Conservation (phyloP, 1,140 invertebrate genomes). For the Pogonomyrmex barbatus region DNA sequence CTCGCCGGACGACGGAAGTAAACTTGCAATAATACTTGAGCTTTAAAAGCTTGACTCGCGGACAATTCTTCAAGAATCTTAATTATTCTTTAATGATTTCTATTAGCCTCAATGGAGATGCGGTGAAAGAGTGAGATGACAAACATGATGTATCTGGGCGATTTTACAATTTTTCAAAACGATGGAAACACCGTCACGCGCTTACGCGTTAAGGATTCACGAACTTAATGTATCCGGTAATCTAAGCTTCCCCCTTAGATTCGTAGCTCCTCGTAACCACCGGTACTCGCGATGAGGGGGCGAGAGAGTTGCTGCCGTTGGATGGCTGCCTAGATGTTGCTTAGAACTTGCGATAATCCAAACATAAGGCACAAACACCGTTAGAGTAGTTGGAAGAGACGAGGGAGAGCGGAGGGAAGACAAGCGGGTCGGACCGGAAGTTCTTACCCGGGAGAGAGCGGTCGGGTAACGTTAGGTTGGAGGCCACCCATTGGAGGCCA, state of each 20-base stretch:
- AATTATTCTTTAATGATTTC: constrained; percentile 1
- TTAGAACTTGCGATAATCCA: constrained; percentile 77
- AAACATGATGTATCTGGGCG: too few species aligned
- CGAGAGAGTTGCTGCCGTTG: constrained; percentile 36
- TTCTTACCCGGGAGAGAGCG: constrained; percentile 65
- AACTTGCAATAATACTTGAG: neutral
- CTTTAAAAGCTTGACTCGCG: neutral
- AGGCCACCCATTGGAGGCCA: constrained; percentile 74
- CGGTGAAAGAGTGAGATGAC: too few species aligned
- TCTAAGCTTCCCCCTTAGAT: constrained; percentile 38
- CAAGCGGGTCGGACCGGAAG: constrained; percentile 66
- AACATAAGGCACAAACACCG: constrained; percentile 77
- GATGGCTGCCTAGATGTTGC: constrained; percentile 58
- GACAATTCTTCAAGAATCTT: neutral
- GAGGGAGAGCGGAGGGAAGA: neutral
- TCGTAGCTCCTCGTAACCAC: constrained; percentile 39
- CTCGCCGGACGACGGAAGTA: constrained; percentile 21
- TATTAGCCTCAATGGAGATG: neutral
- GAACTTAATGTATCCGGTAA: constrained; percentile 52
- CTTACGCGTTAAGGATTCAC: neutral
- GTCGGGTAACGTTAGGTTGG: constrained; percentile 83
- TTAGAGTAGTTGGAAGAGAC: constrained; percentile 35
- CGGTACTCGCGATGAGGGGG: constrained; percentile 43
- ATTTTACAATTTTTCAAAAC: neutral
- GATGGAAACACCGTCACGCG: neutral